phyloP scores from a whole-genome alignment of 2,888 invertebrate genomes.

The Amaurobius ferox region DNA sequence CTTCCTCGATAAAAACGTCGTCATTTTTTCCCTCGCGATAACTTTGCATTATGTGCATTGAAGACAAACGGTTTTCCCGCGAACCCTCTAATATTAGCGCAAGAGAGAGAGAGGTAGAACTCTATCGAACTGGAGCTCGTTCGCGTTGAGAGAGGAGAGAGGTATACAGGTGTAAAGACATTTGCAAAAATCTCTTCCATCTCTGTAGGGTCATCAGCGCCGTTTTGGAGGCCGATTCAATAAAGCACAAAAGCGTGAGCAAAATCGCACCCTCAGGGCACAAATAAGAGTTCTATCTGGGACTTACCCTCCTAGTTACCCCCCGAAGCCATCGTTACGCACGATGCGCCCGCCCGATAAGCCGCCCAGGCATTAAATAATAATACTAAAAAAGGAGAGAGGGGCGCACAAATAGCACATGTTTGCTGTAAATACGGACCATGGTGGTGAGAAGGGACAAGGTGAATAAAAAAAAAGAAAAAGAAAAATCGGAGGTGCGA shows the following conservation, averaged over 20 bases:
- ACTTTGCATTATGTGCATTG: constrained; percentile 22
- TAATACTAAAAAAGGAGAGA: constrained; percentile 5
- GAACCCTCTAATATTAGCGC: constrained; percentile 35
- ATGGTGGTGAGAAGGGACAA: too few species aligned
- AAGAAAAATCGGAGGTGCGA: constrained; percentile 9
- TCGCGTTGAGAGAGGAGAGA: neutral
- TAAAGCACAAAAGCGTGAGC: constrained; percentile 66
- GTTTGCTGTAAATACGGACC: neutral
- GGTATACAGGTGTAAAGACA: constrained; percentile 9
- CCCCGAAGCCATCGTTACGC: constrained; percentile 52
- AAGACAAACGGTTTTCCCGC: constrained; percentile 62
- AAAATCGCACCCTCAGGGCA: constrained; percentile 32
- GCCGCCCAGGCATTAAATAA: constrained; percentile 17
- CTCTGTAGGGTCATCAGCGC: constrained; percentile 61
- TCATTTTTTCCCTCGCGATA: constrained; percentile 30
- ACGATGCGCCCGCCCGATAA: constrained; percentile 59
- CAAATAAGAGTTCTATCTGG: constrained; percentile 59
- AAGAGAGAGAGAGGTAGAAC: neutral
- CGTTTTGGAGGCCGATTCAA: constrained; percentile 47
- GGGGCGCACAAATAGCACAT: neutral
- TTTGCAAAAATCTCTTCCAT: constrained; percentile 52
- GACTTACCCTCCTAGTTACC: constrained; percentile 32
- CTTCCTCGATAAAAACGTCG: constrained; percentile 36
- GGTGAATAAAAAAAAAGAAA: neutral
- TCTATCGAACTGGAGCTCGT: constrained; percentile 10